Base-by-base conservation (phyloP, 2,888 invertebrate genomes). In the Noctua pronuba region DNA sequence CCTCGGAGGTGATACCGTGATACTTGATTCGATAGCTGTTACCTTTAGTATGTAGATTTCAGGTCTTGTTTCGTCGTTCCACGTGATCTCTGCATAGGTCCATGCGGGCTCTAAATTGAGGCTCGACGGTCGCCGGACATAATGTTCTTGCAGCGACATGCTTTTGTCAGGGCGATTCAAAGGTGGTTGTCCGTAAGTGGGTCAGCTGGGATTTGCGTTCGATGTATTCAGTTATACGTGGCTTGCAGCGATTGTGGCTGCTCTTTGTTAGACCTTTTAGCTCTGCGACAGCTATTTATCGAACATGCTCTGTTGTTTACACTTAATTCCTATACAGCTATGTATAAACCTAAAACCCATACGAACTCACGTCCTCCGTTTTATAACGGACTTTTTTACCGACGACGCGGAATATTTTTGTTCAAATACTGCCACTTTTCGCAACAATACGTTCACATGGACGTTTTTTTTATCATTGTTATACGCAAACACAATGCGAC, bases 81-180 rank as follows among this genome's bases (percentile, higher is more conserved):
- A 84, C 77, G 88, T 85, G 91, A 92, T 92, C 92, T 90, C 90
- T 89, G 88, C 92, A 92, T 93, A 93, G 92, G 90, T 92, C 89
- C 91, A 95, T 96, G 93, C 94, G 95, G 95, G 95, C 91, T 92
- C 92, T 93, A 93, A 94, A 95, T 95, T 94, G 95, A 93, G 89
- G 92, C 94, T 91, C 91, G 92, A 91, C 90, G 91, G 91, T 89
- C 90, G 89, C 88, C 92, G 91, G 92, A 94, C 93, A 95, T 95
- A 94, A 94, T 94, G 95, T 94, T 94, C 94, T 93, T 93, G 94
- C 93, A 93, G 93, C 92, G 94, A 95, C 94, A 92, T 94, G 95
- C 95, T 95, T 95, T 95, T 96, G 95, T 95, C 93, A 93, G 91
- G 85, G 90, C 92, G 86, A 94, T 95, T 95, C 94, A 95, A 95